Base-by-base conservation (phyloP, 2,113 vertebrate species). In the Chaetodon trifascialis region DNA sequence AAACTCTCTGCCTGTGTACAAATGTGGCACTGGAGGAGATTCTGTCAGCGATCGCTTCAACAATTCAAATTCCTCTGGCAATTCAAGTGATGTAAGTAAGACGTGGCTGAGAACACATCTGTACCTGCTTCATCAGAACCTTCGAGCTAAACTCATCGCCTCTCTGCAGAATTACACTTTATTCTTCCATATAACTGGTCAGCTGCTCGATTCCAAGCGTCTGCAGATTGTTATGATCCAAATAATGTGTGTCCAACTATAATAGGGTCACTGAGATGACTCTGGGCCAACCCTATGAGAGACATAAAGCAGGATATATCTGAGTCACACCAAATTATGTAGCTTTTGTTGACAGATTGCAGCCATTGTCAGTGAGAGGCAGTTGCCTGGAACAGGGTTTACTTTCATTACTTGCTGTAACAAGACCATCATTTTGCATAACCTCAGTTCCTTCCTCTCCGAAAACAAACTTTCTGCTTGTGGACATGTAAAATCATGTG, bases 401-500 rank as follows among this genome's bases (percentile, higher is more conserved):
- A 76, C 76, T 86, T 90, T 84, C 81, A 74, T 91, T 85, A 88
- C 90, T 87, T 90, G 89, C 90, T 85, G 81, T 80, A 86, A 92
- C 86, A 87, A 79, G 88, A 90, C 79, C 60, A 76, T 87, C n/a
- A 86, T 87, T 87, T 88, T 76, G 68, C 85, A 84, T 84, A 88
- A 79, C 86, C 86, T 66, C 25, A 49, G 76, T 83, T 90, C 52
- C 70, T 83, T 80, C 65, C 82, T 81, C 67, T 79, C 66, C 38
- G 34, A 85, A 80, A 86, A 88, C 82, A 85, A 77, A 86, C 80
- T 66, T 68, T 83, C 80, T 82, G 77, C 73, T 92, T 85, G 52
- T 82, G 76, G 86, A 94, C 92, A 91, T 85, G 89, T 91, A 87
- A 93, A 90, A 90, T 91, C 94, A 88, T 93, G 91, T 92, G 90